phyloP scores from a whole-genome alignment of 1,140 invertebrate genomes.

The Cyclina sinensis region DNA sequence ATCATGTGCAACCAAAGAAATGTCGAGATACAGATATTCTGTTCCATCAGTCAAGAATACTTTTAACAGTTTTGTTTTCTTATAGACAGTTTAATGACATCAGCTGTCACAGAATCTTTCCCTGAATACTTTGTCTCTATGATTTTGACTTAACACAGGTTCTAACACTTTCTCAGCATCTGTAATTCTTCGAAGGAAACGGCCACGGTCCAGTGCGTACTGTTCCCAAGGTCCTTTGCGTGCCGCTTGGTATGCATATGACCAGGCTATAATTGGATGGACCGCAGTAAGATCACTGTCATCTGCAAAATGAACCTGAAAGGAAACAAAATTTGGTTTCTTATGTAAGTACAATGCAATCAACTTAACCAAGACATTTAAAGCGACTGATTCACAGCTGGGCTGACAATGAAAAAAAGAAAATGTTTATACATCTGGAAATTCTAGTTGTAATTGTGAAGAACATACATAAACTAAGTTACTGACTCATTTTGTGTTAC shows the following conservation, averaged over 20 bases:
- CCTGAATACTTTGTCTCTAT: conserved; percentile 58
- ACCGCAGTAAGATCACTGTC: conserved; percentile 58
- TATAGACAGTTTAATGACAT: too few relatives aligned
- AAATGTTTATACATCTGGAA: too few relatives aligned
- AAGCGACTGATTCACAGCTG: too few relatives aligned
- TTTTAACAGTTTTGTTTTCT: too few relatives aligned
- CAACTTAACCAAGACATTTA: background rate
- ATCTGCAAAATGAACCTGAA: conserved; percentile 72
- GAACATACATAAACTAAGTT: too few relatives aligned
- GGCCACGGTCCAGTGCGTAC: conserved; percentile 69
- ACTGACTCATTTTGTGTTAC: too few relatives aligned
- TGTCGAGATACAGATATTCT: too few relatives aligned
- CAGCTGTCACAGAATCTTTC: conserved; percentile 7
- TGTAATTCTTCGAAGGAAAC: conserved; percentile 68
- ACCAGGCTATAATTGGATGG: conserved; percentile 66
- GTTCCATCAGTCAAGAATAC: too few relatives aligned
- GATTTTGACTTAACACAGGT: conserved; percentile 54
- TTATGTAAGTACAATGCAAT: background rate
- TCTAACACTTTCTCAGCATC: conserved; percentile 56
- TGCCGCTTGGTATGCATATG: conserved; percentile 60
- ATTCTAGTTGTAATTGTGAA: too few relatives aligned
- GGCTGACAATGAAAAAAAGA: too few relatives aligned
- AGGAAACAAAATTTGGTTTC: background rate
- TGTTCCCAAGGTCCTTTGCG: conserved; percentile 76
- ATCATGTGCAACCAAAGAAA: too few relatives aligned